Evolutionary conservation across 2,888 invertebrate species (phyloP), one percentile per base, ranked within the genome.

Genomic region (Bellardia pandia): DNA sequence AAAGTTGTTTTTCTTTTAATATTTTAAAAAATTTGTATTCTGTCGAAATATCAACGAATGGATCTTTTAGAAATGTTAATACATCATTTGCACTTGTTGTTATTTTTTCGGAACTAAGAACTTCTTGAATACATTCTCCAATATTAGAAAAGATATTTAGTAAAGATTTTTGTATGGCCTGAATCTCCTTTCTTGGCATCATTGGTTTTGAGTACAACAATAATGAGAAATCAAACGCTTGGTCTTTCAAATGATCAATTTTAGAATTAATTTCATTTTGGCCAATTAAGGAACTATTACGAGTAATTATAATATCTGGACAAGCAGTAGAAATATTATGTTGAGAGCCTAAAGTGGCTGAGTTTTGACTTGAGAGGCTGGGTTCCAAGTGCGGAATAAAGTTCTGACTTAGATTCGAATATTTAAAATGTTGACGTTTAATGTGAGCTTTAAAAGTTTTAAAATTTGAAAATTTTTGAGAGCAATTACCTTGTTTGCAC

Each of bases 1-100:
- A 60, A 6, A 40, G 40, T 58, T 58, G 45, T 16, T 75, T 48
- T 58, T 42, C 45, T 75, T 75, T 62, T 14, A 60, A 13, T 14
- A 23, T 14, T 75, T 58, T 75, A 58, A 60, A n/a, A 62, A 75
- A 75, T 42, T 60, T 62, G 48, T 58, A 23, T 3, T 45, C 42
- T 53, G 48, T 62, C 7, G 58, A 45, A 42, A 48, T 60, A 9
- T 62, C 60, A 2, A 42, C 16, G 13, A 75, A 60, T n/a, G 60
- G 75, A 16, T 45, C 45, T 45, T 75, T 58, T 48, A 75, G 14
- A 42, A 75, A 75, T 23, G 4, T 1, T 13, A 45, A 14, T 3
- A 45, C n/a, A 14, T 76, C 14, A 66, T 42, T 58, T 30, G 30
- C 8, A 64, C 42, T 64, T 64, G 40, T 8, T 8, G 16, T 64